Evolutionary conservation across 2,797 vertebrate genomes (phyloP).

Genomic region (Paramormyrops hopkinsi): DNA sequence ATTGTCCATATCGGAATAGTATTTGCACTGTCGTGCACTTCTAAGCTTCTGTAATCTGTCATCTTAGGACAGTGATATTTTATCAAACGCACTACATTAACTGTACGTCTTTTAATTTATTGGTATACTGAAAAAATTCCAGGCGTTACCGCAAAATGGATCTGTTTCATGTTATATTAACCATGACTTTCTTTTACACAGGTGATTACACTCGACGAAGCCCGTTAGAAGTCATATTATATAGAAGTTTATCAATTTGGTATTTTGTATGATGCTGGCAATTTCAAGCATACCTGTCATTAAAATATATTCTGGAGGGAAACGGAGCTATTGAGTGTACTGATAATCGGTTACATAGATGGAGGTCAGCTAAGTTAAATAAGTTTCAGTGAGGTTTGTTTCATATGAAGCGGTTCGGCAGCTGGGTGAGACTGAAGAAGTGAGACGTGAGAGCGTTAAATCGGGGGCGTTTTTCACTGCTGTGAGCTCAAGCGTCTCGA

Average conservation of each 20-base stretch:
- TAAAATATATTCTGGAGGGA: background rate
- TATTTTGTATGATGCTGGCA: background rate
- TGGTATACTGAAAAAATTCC: background rate
- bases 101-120: background rate
- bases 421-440: background rate
- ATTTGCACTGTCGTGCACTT: background rate
- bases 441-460: background rate
- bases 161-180: background rate
- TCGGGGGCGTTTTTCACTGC: background rate
- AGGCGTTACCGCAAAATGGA: background rate
- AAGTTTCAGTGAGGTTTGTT: background rate
- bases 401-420: background rate
- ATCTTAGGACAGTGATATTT: background rate
- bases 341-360: background rate
- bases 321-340: background rate
- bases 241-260: background rate
- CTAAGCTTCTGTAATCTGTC: background rate
- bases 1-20: background rate
- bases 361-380: background rate
- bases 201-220: background rate
- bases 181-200: background rate
- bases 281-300: background rate
- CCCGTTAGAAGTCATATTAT: background rate
- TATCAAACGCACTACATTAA: background rate
- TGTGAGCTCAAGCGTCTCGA: background rate